Conservation (phyloP, 2,888 invertebrate genomes). For the Anthoptus insignis region DNA sequence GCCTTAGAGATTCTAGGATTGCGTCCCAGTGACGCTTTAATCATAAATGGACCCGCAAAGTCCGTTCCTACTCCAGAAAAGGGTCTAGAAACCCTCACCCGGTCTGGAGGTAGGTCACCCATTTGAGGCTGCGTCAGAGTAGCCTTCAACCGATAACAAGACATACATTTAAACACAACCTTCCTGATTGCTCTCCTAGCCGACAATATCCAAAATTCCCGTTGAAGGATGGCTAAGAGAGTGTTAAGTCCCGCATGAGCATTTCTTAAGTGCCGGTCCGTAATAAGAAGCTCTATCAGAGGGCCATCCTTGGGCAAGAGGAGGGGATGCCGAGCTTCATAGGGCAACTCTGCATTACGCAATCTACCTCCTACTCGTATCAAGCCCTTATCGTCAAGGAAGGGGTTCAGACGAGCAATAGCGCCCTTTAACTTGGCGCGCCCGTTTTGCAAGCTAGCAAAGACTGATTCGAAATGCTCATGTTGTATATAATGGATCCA, state of each 20-base stretch:
- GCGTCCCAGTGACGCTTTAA: background rate
- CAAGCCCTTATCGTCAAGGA: conserved; percentile 12
- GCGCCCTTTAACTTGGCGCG: conserved; percentile 10
- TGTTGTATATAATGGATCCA: background rate
- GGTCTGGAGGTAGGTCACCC: conserved; percentile 25
- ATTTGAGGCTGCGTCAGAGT: background rate
- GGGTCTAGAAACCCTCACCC: conserved; percentile 4
- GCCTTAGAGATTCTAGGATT: conserved; percentile 13
- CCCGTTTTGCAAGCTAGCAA: conserved; percentile 6
- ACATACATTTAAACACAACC: background rate
- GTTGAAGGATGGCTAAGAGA: conserved; percentile 15
- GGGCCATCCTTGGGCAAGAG: conserved; percentile 11
- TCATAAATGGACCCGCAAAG: conserved; percentile 13
- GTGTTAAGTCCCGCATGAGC: conserved; percentile 9
- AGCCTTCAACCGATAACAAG: background rate
- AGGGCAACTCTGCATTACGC: conserved; percentile 20
- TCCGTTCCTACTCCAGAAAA: conserved; percentile 20
- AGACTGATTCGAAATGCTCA: background rate
- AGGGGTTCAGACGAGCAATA: conserved; percentile 13
- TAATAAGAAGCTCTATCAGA: conserved; percentile 2
- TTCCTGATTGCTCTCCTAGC: conserved; percentile 11
- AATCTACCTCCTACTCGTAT: conserved; percentile 17
- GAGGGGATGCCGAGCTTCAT: conserved; percentile 9
- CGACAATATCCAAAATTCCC: conserved; percentile 21
- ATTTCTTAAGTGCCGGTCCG: conserved; percentile 14